phyloP scores from a whole-genome alignment of 2,797 vertebrate species.

The Cuniculus paca region DNA sequence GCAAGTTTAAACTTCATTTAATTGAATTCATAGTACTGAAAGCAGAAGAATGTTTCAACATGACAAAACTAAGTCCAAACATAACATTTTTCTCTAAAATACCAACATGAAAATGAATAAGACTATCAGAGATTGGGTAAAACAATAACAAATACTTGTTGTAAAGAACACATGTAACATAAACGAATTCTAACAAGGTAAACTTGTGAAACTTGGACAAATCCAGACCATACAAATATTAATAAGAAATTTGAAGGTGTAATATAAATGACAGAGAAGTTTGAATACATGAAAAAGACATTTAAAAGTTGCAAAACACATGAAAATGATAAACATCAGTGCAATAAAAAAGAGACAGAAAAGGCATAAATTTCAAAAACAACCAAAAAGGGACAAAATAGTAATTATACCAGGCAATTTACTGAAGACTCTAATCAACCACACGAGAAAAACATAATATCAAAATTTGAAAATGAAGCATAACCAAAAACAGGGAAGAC shows the following conservation, averaged over 20 bases:
- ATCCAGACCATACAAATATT: not conserved
- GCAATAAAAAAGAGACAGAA: not conserved
- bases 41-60: not conserved
- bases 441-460: not conserved
- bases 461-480: not conserved
- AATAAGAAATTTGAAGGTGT: not conserved
- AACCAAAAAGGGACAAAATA: not conserved
- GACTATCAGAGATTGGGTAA: not conserved
- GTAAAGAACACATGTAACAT: not conserved
- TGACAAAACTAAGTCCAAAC: not conserved
- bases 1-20: slow-evolving; percentile 7
- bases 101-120: not conserved
- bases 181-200: not conserved
- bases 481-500: not conserved
- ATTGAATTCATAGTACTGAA: not conserved
- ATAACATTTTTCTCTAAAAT: not conserved
- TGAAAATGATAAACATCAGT: not conserved
- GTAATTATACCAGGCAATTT: not conserved
- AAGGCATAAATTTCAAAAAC: not conserved
- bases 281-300: slow-evolving; percentile 14
- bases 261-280: not conserved
- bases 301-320: not conserved
- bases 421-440: not conserved
- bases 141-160: not conserved
- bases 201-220: not conserved